Percentiles rank a stretch among this genome's conserved stretches.
Conservation (phyloP, 2,113 vertebrate genomes). For the Cichladusa arquata region DNA sequence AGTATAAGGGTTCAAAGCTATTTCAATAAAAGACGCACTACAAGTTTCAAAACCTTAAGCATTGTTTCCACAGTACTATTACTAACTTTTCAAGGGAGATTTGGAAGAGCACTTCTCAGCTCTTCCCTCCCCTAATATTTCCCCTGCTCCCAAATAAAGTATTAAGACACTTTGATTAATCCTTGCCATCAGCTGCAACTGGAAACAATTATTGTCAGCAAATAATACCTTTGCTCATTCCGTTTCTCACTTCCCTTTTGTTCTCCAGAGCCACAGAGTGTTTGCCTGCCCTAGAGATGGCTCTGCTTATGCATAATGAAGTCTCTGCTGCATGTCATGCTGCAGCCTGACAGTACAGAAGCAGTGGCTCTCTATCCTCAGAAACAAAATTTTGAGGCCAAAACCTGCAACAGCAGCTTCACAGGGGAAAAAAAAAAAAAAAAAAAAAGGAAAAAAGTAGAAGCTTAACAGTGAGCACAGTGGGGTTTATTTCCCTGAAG, state of each 20-base stretch:
- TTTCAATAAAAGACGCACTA: neutral
- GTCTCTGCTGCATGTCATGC: neutral
- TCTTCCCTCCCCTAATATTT: neutral
- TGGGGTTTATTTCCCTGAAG: neutral
- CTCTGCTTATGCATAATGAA: slow-evolving; percentile 42
- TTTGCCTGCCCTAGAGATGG: neutral
- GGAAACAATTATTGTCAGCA: neutral
- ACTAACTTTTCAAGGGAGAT: neutral
- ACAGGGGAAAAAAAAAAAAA: neutral
- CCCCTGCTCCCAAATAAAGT: neutral
- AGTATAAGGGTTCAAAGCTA: neutral
- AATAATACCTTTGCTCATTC: neutral
- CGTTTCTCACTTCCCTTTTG: neutral
- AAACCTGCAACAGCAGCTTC: neutral
- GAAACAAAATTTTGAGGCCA: slow-evolving; percentile 6
- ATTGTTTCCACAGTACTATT: neutral
- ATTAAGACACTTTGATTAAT: neutral
- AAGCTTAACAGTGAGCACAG: neutral
- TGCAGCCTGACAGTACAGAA: neutral
- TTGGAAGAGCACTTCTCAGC: neutral
- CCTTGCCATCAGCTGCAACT: neutral
- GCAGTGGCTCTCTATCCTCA: neutral
- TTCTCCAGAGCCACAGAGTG: neutral
- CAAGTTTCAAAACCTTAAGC: neutral
- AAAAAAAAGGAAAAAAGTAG: neutral